phyloP scores from a whole-genome alignment of 2,888 invertebrate species.

The Carterocephalus palaemon region DNA sequence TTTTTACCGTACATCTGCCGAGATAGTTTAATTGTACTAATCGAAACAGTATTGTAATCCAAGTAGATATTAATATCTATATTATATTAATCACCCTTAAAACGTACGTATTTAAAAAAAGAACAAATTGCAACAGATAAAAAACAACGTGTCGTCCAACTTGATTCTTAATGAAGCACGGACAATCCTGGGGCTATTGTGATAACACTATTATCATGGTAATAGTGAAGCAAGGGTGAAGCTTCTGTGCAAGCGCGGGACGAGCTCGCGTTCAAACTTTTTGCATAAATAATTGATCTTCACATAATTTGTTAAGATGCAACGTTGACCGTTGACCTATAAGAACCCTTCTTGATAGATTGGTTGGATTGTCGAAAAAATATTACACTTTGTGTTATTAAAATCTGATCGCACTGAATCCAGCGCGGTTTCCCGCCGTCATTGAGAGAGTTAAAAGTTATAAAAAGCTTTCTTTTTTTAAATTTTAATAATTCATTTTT shows the following conservation, averaged over 20 bases:
- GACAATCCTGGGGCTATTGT: conserved; percentile 52
- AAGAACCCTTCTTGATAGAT: conserved; percentile 17
- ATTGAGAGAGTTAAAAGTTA: no score
- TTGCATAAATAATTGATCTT: conserved; percentile 67
- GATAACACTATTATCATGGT: conserved; percentile 56
- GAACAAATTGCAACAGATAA: conserved; percentile 8
- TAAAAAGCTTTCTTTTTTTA: no score
- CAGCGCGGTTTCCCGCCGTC: no score
- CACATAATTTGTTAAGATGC: conserved; percentile 35
- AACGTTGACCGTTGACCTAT: conserved; percentile 45
- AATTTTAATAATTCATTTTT: no score
- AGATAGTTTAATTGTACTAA: no score
- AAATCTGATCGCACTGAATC: no score
- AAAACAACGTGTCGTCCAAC: conserved; percentile 26
- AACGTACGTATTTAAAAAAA: no score
- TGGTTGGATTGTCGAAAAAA: background rate
- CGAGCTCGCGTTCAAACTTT: conserved; percentile 58
- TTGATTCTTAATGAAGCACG: conserved; percentile 35
- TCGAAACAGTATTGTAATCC: no score
- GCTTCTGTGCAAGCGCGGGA: conserved; percentile 50
- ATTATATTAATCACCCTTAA: no score
- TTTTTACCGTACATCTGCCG: no score
- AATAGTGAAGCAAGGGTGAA: conserved; percentile 54
- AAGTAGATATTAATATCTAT: no score
- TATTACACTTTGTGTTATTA: no score